phyloP scores from a whole-genome alignment of 2,113 vertebrate species.

The Pterocles orientalis region DNA sequence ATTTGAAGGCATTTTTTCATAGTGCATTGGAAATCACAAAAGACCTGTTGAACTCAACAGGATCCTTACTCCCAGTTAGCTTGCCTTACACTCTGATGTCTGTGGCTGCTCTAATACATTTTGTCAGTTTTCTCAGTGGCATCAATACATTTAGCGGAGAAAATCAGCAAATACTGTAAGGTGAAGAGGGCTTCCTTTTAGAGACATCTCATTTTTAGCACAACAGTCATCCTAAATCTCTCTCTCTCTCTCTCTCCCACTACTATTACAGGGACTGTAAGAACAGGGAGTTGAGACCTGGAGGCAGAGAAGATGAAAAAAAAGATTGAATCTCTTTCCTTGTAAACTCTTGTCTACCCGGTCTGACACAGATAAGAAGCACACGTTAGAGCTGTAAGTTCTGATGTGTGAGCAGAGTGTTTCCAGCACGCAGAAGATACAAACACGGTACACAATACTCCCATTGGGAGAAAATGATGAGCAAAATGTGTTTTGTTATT shows the following conservation, averaged over 20 bases:
- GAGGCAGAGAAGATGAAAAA: neutral
- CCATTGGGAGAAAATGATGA: neutral
- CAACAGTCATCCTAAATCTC: neutral
- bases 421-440: neutral
- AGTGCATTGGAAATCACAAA: constrained; percentile 57
- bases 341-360: neutral
- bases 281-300: neutral
- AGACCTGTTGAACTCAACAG: constrained; percentile 22
- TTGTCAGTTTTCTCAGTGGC: neutral
- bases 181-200: neutral
- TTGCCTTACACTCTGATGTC: neutral
- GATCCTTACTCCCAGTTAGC: neutral
- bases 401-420: neutral
- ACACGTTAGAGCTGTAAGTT: neutral
- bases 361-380: neutral
- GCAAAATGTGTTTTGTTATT: neutral
- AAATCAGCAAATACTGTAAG: neutral
- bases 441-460: neutral
- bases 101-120: neutral
- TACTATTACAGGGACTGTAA: neutral
- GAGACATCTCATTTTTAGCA: neutral
- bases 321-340: neutral
- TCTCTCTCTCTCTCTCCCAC: neutral
- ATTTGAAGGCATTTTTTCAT: constrained; percentile 48
- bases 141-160: neutral